Evolutionary conservation across 2,888 invertebrate species (phyloP).

Genomic region (Protonemura montana): DNA sequence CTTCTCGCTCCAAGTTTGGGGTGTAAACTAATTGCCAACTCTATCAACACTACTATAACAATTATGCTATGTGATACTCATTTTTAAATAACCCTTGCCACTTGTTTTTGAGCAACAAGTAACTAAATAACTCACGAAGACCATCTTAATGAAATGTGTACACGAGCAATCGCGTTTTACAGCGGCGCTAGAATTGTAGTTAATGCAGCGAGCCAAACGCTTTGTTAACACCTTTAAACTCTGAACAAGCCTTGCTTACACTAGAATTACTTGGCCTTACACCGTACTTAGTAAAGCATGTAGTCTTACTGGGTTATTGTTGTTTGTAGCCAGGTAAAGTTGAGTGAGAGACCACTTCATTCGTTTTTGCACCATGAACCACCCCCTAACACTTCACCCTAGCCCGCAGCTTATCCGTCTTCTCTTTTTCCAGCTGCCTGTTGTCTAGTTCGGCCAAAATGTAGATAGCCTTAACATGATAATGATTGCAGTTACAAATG

Average conservation of each 20-base stretch:
- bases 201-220: not conserved
- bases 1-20: conserved; percentile 22
- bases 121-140: conserved; percentile 23
- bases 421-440: not conserved
- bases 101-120: conserved; percentile 27
- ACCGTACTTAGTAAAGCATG: not conserved
- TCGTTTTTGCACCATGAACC: not conserved
- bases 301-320: not conserved
- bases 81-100: conserved; percentile 13
- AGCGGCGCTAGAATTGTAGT: not conserved
- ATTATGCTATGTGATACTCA: conserved; percentile 13
- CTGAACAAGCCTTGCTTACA: conserved; percentile 13
- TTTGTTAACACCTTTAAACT: conserved; percentile 3
- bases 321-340: not conserved
- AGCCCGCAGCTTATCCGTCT: not conserved
- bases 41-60: conserved; percentile 21
- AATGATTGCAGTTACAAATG: not conserved
- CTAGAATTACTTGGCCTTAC: not conserved
- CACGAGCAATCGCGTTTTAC: conserved; percentile 29
- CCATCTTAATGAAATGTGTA: conserved; percentile 27
- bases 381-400: too few species aligned
- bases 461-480: not conserved
- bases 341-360: not conserved
- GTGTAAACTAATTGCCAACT: conserved; percentile 29
- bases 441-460: not conserved